Percentiles rank a stretch among this genome's conserved stretches.
Evolutionary conservation across 2,113 vertebrate species (phyloP).

Genomic region (Pseudorasbora parva): DNA sequence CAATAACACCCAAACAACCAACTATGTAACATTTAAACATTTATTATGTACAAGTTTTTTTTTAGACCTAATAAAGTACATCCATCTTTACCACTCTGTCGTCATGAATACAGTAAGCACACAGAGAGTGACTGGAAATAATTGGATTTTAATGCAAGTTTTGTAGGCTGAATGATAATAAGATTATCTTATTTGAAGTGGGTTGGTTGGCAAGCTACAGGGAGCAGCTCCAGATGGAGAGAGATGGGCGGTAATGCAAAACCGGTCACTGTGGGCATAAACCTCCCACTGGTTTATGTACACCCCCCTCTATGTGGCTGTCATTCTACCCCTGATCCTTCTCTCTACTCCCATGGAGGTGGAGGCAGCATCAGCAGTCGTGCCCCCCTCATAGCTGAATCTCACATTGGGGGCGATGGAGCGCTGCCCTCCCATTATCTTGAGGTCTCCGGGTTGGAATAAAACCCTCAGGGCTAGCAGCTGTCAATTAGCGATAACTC

Average conservation of each 20-base stretch:
- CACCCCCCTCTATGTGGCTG: conserved; percentile 10
- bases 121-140: conserved; percentile 70
- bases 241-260: conserved; percentile 72
- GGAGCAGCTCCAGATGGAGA: conserved; percentile 90
- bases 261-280: conserved; percentile 54
- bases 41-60: not conserved
- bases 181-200: conserved; percentile 71
- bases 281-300: conserved; percentile 24
- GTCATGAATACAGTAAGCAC: conserved; percentile 53
- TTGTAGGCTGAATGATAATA: conserved; percentile 67
- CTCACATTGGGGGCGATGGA: conserved; percentile 81
- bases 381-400: conserved; percentile 69
- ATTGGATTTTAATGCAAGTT: conserved; percentile 76
- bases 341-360: conserved; percentile 69
- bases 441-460: conserved; percentile 90
- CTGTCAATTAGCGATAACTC: conserved; percentile 99
- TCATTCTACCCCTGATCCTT: conserved; percentile 44
- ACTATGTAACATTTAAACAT: not conserved
- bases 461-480: conserved; percentile 94
- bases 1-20: not conserved
- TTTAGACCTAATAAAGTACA: not conserved
- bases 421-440: conserved; percentile 91
- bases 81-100: not conserved
- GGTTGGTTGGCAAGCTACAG: conserved; percentile 76
- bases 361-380: conserved; percentile 76